A percentile compares a stretch with the other conserved stretches of the same genome.
phyloP scores from a whole-genome alignment of 92 coral and sea anemone species.

The Isaurus tuberculatus region DNA sequence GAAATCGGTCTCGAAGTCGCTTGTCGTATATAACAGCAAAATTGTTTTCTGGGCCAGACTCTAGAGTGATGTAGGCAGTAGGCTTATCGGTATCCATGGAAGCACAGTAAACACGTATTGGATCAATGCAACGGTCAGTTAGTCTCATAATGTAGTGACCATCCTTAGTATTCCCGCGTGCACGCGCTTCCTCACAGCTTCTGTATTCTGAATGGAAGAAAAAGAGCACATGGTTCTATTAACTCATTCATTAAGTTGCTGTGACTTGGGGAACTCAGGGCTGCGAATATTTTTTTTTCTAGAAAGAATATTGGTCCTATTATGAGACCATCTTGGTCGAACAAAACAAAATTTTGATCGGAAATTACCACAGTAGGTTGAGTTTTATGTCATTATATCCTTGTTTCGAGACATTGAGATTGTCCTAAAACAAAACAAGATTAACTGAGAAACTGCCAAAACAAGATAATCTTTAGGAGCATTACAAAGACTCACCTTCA shows the following conservation, averaged over 20 bases:
- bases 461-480: background rate
- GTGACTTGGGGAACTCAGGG: no score
- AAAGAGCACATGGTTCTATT: background rate
- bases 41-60: constrained; percentile 83
- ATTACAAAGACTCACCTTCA: constrained; percentile 37
- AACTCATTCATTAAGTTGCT: no score
- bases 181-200: constrained; percentile 82
- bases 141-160: constrained; percentile 87
- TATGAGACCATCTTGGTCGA: no score
- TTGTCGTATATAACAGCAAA: constrained; percentile 79
- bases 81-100: constrained; percentile 72
- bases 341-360: no score
- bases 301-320: no score
- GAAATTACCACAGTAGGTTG: no score
- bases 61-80: constrained; percentile 78
- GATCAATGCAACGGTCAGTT: constrained; percentile 80
- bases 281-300: background rate
- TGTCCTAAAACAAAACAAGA: no score
- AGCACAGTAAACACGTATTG: constrained; percentile 87
- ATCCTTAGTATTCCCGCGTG: constrained; percentile 78
- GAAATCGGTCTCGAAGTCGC: constrained; percentile 84
- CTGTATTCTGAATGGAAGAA: constrained; percentile 65
- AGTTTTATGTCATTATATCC: no score
- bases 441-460: background rate
- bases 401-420: no score